These are phyloP conservation scores for Hucho hucho DNA, from an alignment of 2,113 vertebrate genomes.

Conservation along the genomic window DNA sequence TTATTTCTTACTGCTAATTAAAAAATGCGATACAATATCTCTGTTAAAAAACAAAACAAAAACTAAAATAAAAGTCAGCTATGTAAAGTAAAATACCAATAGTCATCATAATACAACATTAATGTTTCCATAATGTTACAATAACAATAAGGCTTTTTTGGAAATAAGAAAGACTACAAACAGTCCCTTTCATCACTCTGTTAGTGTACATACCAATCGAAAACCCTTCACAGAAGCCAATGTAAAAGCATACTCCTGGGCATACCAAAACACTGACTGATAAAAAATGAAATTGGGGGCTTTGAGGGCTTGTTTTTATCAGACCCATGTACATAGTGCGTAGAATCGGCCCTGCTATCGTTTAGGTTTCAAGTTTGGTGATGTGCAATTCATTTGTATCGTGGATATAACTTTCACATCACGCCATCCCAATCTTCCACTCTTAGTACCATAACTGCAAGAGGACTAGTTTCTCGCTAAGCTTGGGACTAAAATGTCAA, in stretches of 20 bases:
- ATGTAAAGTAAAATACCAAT: constrained; percentile 68
- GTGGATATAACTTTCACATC: constrained; percentile 22
- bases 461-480: background rate
- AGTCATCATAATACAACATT: constrained; percentile 69
- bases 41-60: constrained; percentile 74
- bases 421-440: constrained; percentile 38
- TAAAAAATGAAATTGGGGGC: constrained; percentile 31
- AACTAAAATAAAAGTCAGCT: constrained; percentile 62
- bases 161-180: constrained; percentile 78
- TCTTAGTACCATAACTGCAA: constrained; percentile 16
- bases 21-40: constrained; percentile 69
- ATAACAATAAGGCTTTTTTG: constrained; percentile 82
- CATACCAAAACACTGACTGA: constrained; percentile 38
- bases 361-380: constrained; percentile 44
- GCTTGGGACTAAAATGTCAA: constrained; percentile 33
- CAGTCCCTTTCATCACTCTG: constrained; percentile 64
- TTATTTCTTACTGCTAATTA: constrained; percentile 68
- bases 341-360: constrained; percentile 46
- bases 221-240: constrained; percentile 46
- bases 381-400: constrained; percentile 47
- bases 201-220: constrained; percentile 52
- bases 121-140: constrained; percentile 74
- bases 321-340: constrained; percentile 31
- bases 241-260: constrained; percentile 16
- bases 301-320: constrained; percentile 40